Conservation (phyloP, 2,113 vertebrate species). For the Limanda limanda region DNA sequence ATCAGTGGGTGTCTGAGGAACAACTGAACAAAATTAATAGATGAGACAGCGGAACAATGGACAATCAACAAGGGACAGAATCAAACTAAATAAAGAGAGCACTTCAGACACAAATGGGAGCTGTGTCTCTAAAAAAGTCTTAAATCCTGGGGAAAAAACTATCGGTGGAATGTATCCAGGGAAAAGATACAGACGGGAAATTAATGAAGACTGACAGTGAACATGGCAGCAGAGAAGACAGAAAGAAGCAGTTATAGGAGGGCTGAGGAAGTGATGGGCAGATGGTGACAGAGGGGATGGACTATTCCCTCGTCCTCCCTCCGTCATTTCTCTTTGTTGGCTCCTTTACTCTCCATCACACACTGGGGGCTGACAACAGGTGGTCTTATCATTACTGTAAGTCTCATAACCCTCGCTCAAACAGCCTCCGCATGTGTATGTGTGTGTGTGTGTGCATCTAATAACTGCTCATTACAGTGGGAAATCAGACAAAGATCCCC, state of each 20-base stretch:
- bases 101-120: constrained; percentile 14
- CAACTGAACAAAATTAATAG: not conserved
- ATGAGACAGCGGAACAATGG: not conserved
- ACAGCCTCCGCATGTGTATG: constrained; percentile 38
- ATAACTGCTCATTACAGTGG: constrained; percentile 68
- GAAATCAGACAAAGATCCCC: constrained; percentile 75
- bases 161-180: constrained; percentile 19
- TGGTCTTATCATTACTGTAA: constrained; percentile 68
- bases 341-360: constrained; percentile 41
- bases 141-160: not conserved
- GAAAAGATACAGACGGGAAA: not conserved
- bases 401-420: constrained; percentile 57
- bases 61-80: not conserved
- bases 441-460: constrained; percentile 40
- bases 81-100: constrained; percentile 26
- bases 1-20: not conserved
- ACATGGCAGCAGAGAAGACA: constrained; percentile 24
- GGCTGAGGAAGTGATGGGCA: constrained; percentile 48
- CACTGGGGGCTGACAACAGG: constrained; percentile 67
- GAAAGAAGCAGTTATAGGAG: constrained; percentile 10
- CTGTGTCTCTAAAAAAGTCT: constrained; percentile 4
- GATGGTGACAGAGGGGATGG: constrained; percentile 53
- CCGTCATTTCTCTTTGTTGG: constrained; percentile 50
- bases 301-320: constrained; percentile 38
- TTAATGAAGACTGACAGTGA: constrained; percentile 27